Evolutionary conservation across 1,140 invertebrate genomes (phyloP).

Genomic region (Diorhabda carinulata): DNA sequence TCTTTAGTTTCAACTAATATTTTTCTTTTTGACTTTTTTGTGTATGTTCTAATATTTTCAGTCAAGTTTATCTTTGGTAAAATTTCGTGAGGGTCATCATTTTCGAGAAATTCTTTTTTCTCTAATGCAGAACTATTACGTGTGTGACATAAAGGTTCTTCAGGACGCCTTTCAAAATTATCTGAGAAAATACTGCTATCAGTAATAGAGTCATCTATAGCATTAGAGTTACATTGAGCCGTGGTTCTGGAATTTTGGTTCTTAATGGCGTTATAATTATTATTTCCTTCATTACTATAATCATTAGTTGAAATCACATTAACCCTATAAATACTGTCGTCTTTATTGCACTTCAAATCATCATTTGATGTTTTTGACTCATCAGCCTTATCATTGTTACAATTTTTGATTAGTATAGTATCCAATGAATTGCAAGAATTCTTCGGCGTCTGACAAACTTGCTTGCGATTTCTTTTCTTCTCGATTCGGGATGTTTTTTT

Average conservation of each 20-base stretch:
- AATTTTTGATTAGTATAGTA: no score
- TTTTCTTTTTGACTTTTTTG: conserved; percentile 12
- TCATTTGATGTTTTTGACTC: no score
- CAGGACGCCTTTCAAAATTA: not conserved
- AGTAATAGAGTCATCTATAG: no score
- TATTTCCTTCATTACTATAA: no score
- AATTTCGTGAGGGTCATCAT: conserved; percentile 2
- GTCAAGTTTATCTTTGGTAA: conserved; percentile 22
- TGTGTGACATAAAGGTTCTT: conserved; percentile 7
- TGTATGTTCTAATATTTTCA: conserved; percentile 21
- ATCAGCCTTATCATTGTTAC: no score
- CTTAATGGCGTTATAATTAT: no score
- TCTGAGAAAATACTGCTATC: conserved; percentile 10
- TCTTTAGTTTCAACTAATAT: conserved; percentile 11
- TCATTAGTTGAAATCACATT: no score
- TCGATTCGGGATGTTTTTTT: not conserved
- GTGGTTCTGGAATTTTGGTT: no score
- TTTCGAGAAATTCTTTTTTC: not conserved
- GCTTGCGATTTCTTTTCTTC: not conserved
- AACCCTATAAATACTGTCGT: no score
- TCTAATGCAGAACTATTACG: not conserved
- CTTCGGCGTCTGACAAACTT: not conserved
- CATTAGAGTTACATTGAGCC: no score
- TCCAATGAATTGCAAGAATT: not conserved
- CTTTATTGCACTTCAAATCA: no score